Evolutionary conservation across 1,140 invertebrate genomes (phyloP).

Genomic region (Diplogasteroides magnus): DNA sequence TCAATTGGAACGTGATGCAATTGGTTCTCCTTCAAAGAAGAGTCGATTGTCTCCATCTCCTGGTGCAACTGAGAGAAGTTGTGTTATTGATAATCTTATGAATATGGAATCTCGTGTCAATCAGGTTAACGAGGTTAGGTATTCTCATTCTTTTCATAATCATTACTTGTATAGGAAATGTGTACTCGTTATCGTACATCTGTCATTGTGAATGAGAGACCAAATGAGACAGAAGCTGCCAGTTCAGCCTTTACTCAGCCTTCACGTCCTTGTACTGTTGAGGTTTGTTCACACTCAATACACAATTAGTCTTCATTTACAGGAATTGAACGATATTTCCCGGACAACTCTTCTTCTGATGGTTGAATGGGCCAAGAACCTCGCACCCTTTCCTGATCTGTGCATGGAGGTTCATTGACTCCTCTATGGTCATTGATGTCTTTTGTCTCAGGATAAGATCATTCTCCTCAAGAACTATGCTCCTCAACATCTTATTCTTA

Average conservation of each 20-base stretch:
- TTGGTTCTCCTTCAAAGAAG: slow-evolving; percentile 44
- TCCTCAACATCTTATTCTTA: slow-evolving; percentile 53
- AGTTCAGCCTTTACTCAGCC: slow-evolving; percentile 13
- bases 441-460: slow-evolving; percentile 44
- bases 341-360: slow-evolving; percentile 49
- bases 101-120: slow-evolving; percentile 39
- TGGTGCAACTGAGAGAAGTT: slow-evolving; percentile 14
- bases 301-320: neutral
- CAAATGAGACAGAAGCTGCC: slow-evolving; percentile 1
- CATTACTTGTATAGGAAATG: too few species aligned
- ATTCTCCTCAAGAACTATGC: slow-evolving; percentile 52
- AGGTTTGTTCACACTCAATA: neutral
- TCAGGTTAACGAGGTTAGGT: neutral
- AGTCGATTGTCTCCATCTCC: slow-evolving; percentile 27
- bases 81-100: slow-evolving; percentile 49
- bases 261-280: slow-evolving; percentile 26
- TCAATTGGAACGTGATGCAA: slow-evolving; percentile 53
- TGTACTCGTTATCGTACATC: slow-evolving; percentile 42
- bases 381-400: slow-evolving; percentile 28
- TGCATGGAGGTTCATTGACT: slow-evolving; percentile 27
- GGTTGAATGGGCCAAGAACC: slow-evolving; percentile 53
- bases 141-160: too few species aligned
- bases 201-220: neutral
- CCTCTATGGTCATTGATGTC: too few species aligned
- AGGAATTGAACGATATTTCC: slow-evolving; percentile 52